Base-by-base conservation (phyloP, 2,113 vertebrate genomes). In the Oryzias javanicus region DNA sequence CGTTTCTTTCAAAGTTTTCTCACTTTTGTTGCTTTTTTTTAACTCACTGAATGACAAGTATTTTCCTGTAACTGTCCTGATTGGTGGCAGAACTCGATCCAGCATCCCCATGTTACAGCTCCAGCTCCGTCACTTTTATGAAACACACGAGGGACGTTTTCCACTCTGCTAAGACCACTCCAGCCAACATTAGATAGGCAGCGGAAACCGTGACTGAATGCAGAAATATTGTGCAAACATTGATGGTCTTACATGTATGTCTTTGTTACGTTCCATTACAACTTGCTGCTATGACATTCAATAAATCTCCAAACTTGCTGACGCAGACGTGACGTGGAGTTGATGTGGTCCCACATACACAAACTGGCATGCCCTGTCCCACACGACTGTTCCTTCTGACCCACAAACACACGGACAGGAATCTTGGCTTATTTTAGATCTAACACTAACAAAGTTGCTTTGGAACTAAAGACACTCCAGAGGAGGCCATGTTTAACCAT, bases 201-300 rank as follows among this genome's bases (percentile, higher is more conserved):
- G 66, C 78, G 54, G 81, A 70, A 86, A 78, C 66, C 60, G 53
- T 83, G 79, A 75, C 67, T 74, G 74, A 78, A 70, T 63, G 74
- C 74, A 77, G 67, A 51, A 62, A 79, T 70, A 76, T 77, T 79
- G 81, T 86, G 80, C 80, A 86, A 78, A 83, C 64, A 82, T 76
- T 74, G 74, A 77, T 80, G 80, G 80, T 87, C 80, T 82, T 78
- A 77, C 58, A 79, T 88, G 78, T 86, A 79, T 85, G 79, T 84
- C 69, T 86, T 86, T 87, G 80, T 87, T 87, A 84, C 76, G 78
- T 82, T 78, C 84, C 81, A 81, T 86, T 83, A 78, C 65, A 83
- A 86, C 76, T 73, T 87, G 88, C 88, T 90, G 88, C 88, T 88
- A 90, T 84, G 84, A 88, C 84, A 88, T 89, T 60, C 78, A 86